phyloP scores from a whole-genome alignment of 2,113 vertebrate genomes.

The Trachemys scripta region DNA sequence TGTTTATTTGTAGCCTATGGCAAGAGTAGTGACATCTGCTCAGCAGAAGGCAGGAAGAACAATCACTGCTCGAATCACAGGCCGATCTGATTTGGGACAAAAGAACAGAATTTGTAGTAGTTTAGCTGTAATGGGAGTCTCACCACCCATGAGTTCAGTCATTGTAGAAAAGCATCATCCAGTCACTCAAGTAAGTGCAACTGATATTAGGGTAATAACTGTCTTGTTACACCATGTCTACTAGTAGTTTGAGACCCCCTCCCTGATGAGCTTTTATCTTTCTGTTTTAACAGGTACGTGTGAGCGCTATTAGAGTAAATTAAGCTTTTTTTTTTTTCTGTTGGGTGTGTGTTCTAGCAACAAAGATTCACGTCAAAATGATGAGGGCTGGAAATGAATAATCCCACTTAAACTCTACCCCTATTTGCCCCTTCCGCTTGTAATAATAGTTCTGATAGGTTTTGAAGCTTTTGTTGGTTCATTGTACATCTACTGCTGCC shows the following conservation, averaged over 20 bases:
- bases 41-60: slow-evolving; percentile 93
- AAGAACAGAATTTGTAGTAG: slow-evolving; percentile 80
- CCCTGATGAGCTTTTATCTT: too few species aligned
- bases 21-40: slow-evolving; percentile 85
- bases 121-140: slow-evolving; percentile 88
- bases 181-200: slow-evolving; percentile 87
- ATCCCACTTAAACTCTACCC: background rate
- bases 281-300: background rate
- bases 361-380: background rate
- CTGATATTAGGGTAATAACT: background rate
- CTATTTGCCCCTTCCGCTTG: background rate
- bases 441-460: background rate
- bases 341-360: background rate
- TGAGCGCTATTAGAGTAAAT: background rate
- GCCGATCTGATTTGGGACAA: slow-evolving; percentile 80
- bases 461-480: background rate
- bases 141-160: slow-evolving; percentile 92
- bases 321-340: background rate
- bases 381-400: background rate
- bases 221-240: background rate
- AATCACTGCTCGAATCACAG: slow-evolving; percentile 91
- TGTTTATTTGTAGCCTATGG: slow-evolving; percentile 76
- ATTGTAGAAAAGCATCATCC: slow-evolving; percentile 95
- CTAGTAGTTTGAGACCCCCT: too few species aligned
- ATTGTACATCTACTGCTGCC: background rate